Evolutionary conservation across 2,888 invertebrate genomes (phyloP), one percentile per base, ranked within the genome.

Genomic region (Thecocarcelia acutangulata): DNA sequence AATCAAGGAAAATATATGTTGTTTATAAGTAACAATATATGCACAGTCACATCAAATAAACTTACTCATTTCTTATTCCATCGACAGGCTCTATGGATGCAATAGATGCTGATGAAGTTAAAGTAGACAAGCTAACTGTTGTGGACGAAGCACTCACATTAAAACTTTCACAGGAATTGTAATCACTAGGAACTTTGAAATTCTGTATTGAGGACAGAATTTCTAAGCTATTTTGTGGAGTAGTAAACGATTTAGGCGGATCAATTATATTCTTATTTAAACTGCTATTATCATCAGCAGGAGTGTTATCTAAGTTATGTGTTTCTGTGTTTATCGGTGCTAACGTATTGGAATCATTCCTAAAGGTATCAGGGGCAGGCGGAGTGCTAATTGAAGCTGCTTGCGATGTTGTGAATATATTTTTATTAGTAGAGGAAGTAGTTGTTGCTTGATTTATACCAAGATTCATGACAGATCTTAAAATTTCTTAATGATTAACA

Each of bases 391-490:
- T 33, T 13, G 24, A 48, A n/a, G 15, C n/a, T 24, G 42, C 15
- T 44, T 12, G 13, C 9, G 59, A 12, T 9, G 46, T 56, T 44
- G 61, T 19, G n/a, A 50, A 12, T 28, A 64, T 19, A 17, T 63
- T 58, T 56, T 46, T 68, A 46, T 56, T 24, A 56, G 11, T 58
- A 69, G 52, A 17, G 17, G 54, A 46, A 59, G 19, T 46, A 33
- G 50, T 59, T 54, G 52, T 1, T 46, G 40, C 19, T n/a, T 72
- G 59, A 17, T 46, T 54, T 73, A 56, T 64, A 76, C 76, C 56
- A 72, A 72, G 76, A 81, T 68, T 81, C 80, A 81, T 81, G 80
- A 81, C 76, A 81, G 72, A 56, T 46, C 24, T 40, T 52, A 48
- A 24, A 37, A 54, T 11, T 54, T 15, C 0, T 13, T 61, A 61